phyloP scores from a whole-genome alignment of 2,797 vertebrate species.

The Muraenolepis orangiensis region DNA sequence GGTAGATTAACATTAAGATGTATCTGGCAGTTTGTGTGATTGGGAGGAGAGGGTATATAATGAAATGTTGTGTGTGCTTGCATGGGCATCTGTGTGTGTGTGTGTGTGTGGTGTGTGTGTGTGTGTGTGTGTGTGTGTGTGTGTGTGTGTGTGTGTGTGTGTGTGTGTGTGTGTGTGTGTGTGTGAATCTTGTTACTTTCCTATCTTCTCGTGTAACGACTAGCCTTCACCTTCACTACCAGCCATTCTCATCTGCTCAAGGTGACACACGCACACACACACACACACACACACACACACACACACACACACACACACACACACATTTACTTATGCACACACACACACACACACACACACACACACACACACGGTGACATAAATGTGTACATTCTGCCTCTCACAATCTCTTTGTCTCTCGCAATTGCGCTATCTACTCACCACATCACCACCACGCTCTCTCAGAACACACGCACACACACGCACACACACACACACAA shows the following conservation, averaged over 20 bases:
- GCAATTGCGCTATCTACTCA: neutral
- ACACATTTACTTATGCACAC: conserved; percentile 1
- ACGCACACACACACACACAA: conserved; percentile 19
- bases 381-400: neutral
- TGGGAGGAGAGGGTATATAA: neutral
- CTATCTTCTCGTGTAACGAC: conserved; percentile 45
- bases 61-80: neutral
- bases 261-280: conserved; percentile 33
- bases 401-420: neutral
- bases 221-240: conserved; percentile 44
- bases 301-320: neutral
- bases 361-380: conserved; percentile 3
- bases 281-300: conserved; percentile 7
- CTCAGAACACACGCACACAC: neutral
- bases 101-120: conserved; percentile 6
- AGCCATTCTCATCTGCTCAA: conserved; percentile 37
- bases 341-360: neutral
- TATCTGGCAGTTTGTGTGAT: neutral
- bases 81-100: neutral
- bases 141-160: conserved; percentile 11
- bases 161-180: conserved; percentile 13
- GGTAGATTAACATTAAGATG: neutral
- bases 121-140: conserved; percentile 1
- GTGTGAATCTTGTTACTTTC: conserved; percentile 61
- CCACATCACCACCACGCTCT: neutral